Base-by-base conservation (phyloP, 1,140 invertebrate genomes). In the Drosophila grimshawi region DNA sequence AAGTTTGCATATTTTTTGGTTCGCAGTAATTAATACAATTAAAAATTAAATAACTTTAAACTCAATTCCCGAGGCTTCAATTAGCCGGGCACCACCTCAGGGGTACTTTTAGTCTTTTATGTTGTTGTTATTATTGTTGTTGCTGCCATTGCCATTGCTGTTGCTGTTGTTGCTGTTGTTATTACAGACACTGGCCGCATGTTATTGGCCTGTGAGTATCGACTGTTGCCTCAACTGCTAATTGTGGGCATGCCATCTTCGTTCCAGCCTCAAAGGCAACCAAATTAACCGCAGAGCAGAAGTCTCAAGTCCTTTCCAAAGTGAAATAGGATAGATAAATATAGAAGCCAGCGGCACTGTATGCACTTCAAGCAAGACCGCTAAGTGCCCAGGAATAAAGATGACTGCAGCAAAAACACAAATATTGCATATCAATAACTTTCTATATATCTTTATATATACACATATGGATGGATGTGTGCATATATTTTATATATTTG, bases 11-110 rank as follows among this genome's bases (percentile, higher is more conserved):
- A 60, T 61, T 75, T 63, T 67, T 77, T 71, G 72, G 43, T 62
- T 63, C 66, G 55, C 64, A 19, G 60, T 88, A 86, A 86, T 86
- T 86, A 88, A 86, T 67, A 82, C 82, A 88, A 88, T 86, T 86
- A 88, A 88, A 88, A 71, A 80, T 88, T 88, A 83, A 86, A 88
- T 51, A 80, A 83, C 72, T 88, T 86, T 86, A 68, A 83, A 74
- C 76, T 80, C 62, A 66, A 80, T 74, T 82, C 72, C 61, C 74
- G n/a, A 63, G 67, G 76, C 76, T 76, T 72, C 73, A 76, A 76
- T 76, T 72, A 63, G 35, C 33, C 37, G 19, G 33, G 29, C 27
- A 30, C 30, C 5, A n/a, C 29, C 62, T 48, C 35, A 10, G 59
- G 67, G 73, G 67, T 65, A 30, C 62, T 29, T 69, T 69, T 64